Evolutionary conservation across 2,797 vertebrate species (phyloP).

Genomic region (Neosilurus hyrtlii): DNA sequence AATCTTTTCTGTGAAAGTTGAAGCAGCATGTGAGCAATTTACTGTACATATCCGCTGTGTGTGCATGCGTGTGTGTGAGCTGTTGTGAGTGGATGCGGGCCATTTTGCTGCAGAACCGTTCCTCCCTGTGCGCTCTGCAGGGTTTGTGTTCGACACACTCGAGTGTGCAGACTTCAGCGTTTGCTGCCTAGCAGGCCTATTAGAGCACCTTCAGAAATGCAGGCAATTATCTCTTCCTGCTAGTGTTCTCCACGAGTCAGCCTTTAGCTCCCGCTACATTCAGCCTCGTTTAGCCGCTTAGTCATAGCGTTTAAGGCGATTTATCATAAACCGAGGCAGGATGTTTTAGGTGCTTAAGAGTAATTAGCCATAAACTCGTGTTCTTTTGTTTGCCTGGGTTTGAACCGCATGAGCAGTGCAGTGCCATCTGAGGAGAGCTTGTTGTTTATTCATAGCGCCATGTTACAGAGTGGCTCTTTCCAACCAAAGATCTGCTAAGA

Average conservation of each 20-base stretch:
- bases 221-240: conserved; percentile 47
- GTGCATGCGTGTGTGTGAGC: not conserved
- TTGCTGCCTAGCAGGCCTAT: conserved; percentile 43
- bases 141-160: conserved; percentile 42
- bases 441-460: not conserved
- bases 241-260: conserved; percentile 38
- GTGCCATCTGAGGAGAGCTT: not conserved
- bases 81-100: not conserved
- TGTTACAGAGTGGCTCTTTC: not conserved
- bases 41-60: not conserved
- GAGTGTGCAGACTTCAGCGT: conserved; percentile 33
- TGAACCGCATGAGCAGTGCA: conserved; percentile 5
- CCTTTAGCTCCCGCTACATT: conserved; percentile 42
- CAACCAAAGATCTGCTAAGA: conserved; percentile 22
- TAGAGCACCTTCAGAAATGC: conserved; percentile 44
- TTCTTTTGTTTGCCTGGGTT: conserved; percentile 32
- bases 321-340: conserved; percentile 42
- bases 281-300: conserved; percentile 41
- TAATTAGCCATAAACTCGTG: conserved; percentile 43
- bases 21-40: not conserved
- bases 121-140: conserved; percentile 16
- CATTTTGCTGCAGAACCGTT: conserved; percentile 24
- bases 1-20: not conserved
- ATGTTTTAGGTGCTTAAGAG: conserved; percentile 46
- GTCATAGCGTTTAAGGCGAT: conserved; percentile 42